Evolutionary conservation across 2,888 invertebrate species (phyloP), one percentile per base, ranked within the genome.

Genomic region (Drosophila neotestacea): DNA sequence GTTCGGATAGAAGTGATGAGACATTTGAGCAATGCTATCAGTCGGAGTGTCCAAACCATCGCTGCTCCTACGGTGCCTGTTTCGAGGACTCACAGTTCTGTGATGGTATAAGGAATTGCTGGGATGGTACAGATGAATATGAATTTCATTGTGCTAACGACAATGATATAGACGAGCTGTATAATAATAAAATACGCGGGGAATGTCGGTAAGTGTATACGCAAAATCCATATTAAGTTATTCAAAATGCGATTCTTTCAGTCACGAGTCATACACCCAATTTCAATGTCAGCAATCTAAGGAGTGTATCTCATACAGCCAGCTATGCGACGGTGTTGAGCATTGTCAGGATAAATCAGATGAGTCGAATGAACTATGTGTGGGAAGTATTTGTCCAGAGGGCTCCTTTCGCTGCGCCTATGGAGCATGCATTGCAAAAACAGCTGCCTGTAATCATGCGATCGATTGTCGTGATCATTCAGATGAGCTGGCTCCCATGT

Each of bases 301-400:
- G 6, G 48, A 67, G 34, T 75, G 68, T 27, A 32, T 73, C 0
- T 4, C 22, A 27, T 32, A 27, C 22, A 30, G 7, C 1, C 2
- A 22, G 0, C 0, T 59, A 0, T 77, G 75, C 16, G n/a, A 77
- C 27, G 75, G 75, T 4, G 0, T 41, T 16, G 52, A 7, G 10
- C 22, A 91, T 34, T 91, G 91, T 52, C 2, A 1, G 0, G 91
- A 91, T 71, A 69, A 63, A 3, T 88, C 90, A 0, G 91, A 91
- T 65, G 91, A 91, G 71, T 75, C 62, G 0, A 51, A 71, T 0
- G 73, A 81, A n/a, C 44, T 79, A 9, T 92, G 91, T 50, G 61
- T 80, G 11, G 76, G 87, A 3, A 30, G 7, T 4, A 0, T 16
- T 0, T 80, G 79, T 30, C 51, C 46, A 0, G 91, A 94, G 1